These are phyloP conservation scores for Linhomoeus sp. DNA, from an alignment of 2,888 invertebrate species.

Conservation along the genomic window DNA sequence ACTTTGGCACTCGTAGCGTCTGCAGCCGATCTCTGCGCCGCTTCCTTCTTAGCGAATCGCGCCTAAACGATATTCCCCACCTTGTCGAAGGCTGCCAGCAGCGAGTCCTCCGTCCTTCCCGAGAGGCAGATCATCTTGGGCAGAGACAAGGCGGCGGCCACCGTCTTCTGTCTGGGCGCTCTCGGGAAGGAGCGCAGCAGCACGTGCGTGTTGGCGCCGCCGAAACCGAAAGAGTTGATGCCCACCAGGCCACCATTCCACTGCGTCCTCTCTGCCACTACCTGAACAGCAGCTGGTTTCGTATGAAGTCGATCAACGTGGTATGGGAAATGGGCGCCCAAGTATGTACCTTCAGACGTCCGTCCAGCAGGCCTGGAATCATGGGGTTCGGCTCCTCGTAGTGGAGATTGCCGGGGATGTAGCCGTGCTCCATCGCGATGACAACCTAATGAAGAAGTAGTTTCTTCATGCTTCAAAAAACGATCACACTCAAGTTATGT, in stretches of 20 bases:
- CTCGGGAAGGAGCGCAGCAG: slow-evolving; percentile 12
- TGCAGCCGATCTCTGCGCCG: too few species aligned
- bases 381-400: slow-evolving; percentile 64
- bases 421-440: slow-evolving; percentile 71
- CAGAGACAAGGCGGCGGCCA: not conserved
- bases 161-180: not conserved
- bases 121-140: slow-evolving; percentile 54
- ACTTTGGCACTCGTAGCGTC: too few species aligned
- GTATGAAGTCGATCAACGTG: too few species aligned
- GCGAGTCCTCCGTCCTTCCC: slow-evolving; percentile 61
- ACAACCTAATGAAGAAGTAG: slow-evolving; percentile 37
- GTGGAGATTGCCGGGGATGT: slow-evolving; percentile 77
- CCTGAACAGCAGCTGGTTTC: too few species aligned
- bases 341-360: slow-evolving; percentile 61
- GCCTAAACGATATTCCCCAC: not conserved
- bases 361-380: slow-evolving; percentile 68
- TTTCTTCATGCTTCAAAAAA: not conserved
- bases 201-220: slow-evolving; percentile 42
- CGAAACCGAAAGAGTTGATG: slow-evolving; percentile 90
- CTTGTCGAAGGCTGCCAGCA: slow-evolving; percentile 29
- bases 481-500: too few species aligned
- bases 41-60: too few species aligned
- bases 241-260: slow-evolving; percentile 56
- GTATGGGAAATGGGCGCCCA: too few species aligned
- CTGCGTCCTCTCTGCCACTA: slow-evolving; percentile 54